Conservation (phyloP, 2,888 invertebrate genomes). For the Nephrocerus scutellatus region DNA sequence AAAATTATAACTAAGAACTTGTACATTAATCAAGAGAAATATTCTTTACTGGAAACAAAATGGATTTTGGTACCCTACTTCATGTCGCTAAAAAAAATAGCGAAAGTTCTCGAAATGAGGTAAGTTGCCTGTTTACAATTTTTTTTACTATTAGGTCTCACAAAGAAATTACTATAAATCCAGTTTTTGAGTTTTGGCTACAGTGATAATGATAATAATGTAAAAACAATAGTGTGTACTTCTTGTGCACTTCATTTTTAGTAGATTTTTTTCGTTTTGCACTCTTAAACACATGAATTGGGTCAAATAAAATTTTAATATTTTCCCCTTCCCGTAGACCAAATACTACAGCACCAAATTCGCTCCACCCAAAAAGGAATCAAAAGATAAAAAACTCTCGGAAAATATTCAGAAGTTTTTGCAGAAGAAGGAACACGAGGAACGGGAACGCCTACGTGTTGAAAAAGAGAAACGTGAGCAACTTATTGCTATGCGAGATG, state of each 20-base stretch:
- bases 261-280: too few relatives aligned
- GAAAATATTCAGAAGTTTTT: slow-evolving; percentile 77
- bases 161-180: too few relatives aligned
- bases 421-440: slow-evolving; percentile 74
- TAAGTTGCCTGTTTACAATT: slow-evolving; percentile 24
- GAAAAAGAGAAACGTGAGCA: slow-evolving; percentile 61
- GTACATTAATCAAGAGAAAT: too few relatives aligned
- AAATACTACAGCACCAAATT: slow-evolving; percentile 72
- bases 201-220: too few relatives aligned
- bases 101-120: slow-evolving; percentile 40
- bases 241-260: too few relatives aligned
- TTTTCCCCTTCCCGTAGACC: slow-evolving; percentile 34
- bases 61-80: slow-evolving; percentile 60
- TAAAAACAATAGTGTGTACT: too few relatives aligned
- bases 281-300: too few relatives aligned
- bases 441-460: slow-evolving; percentile 56
- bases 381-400: slow-evolving; percentile 61
- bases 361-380: slow-evolving; percentile 73
- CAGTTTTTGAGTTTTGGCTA: too few relatives aligned
- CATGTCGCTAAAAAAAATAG: slow-evolving; percentile 58
- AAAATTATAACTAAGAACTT: too few relatives aligned
- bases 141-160: too few relatives aligned
- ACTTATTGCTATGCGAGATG: slow-evolving; percentile 60
- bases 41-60: too few relatives aligned
- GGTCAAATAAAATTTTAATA: not conserved